Evolutionary conservation across 1,140 invertebrate genomes (phyloP), one percentile per base, ranked within the genome.

Genomic region (Drepana arcuata): DNA sequence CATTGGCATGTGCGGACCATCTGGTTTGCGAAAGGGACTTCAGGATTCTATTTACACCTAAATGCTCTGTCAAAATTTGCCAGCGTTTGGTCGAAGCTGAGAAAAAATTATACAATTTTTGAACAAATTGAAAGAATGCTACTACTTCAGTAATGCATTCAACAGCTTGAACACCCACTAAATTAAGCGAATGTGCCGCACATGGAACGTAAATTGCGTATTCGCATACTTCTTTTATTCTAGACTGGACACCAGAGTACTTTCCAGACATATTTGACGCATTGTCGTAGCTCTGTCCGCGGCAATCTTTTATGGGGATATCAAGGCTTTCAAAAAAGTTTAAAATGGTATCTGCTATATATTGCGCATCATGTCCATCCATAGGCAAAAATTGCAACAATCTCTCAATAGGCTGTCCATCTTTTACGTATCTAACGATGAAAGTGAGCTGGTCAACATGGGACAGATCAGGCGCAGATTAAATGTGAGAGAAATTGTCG

Each of bases 381-480:
- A 45, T 52, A 31, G 38, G 41, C 29, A 51, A 21, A 42, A 51
- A 51, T 38, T 47, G 29, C 35, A 57, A 24, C 46, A 58, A 21
- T 9, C 18, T 41, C 38, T 53, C 48, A 36, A 44, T 7, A 35
- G 53, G 40, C n/a, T 10, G 25, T 14, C 46, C 7, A 18, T 43
- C 48, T 48, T 37, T 55, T 43, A 39, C 44, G 37, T 56, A 65
- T 36, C 48, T 21, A 36, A 59, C 29, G 3, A 57, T 43, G 34
- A 51, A 38, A 25, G 65, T 64, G 4, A 81, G 51, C 35, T 83
- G 73, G 44, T 83, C 77, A 13, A 68, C 52, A 45, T 82, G 71
- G n/a, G 59, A 46, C 31, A 70, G 24, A 67, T 83, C 67, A 16
- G 75, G 72, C 13, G n/a, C n/a, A n/a, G n/a, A n/a, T n/a, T n/a